Evolutionary conservation across 2,797 vertebrate species (phyloP).

Genomic region (Falco columbarius): DNA sequence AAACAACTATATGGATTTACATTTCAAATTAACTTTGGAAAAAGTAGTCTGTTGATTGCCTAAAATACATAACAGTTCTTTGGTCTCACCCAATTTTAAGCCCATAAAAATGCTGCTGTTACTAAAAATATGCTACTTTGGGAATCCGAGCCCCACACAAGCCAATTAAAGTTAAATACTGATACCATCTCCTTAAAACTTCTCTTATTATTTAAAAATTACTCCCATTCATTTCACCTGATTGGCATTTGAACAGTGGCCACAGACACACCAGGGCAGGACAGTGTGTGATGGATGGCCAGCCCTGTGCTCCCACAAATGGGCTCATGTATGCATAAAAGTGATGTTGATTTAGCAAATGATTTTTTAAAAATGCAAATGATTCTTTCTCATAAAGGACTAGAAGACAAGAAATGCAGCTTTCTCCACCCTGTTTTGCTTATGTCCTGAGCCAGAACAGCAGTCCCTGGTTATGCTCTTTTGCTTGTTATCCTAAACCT

Average conservation of each 20-base stretch:
- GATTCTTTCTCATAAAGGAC: background rate
- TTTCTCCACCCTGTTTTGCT: background rate
- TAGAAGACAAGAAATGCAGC: background rate
- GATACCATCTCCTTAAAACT: background rate
- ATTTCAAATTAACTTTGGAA: background rate
- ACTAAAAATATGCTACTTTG: background rate
- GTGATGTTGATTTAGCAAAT: background rate
- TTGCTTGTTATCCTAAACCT: background rate
- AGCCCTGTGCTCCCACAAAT: rapidly evolving
- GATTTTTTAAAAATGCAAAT: background rate
- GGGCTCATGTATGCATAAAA: rapidly evolving
- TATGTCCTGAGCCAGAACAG: background rate
- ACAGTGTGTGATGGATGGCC: background rate
- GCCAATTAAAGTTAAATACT: conserved; percentile 25
- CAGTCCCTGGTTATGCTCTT: background rate
- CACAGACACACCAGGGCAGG: rapidly evolving
- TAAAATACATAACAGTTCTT: background rate
- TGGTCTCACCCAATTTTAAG: background rate
- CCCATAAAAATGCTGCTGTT: conserved; percentile 8
- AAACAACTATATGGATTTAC: background rate
- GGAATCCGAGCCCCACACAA: background rate
- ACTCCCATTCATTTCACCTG: background rate
- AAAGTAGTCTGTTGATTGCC: background rate
- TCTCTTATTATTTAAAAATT: background rate
- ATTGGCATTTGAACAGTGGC: background rate